Evolutionary conservation across 1,140 invertebrate species (phyloP), one percentile per base, ranked within the genome.

Genomic region (Drosophila parvula): DNA sequence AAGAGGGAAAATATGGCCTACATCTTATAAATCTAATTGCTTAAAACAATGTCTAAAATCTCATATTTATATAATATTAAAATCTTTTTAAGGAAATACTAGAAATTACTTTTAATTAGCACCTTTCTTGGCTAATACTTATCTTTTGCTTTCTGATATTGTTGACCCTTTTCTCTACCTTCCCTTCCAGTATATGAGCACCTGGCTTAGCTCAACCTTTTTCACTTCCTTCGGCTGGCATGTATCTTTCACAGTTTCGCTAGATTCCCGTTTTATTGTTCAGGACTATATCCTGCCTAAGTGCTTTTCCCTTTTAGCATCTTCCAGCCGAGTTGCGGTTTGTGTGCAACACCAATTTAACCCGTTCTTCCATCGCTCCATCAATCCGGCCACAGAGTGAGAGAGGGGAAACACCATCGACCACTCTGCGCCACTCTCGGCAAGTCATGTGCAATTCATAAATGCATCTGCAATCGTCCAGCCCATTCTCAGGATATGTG

Each of bases 401-500:
- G n/a, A n/a, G n/a, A 22, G 28, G 36, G 16, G 40, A 41, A 16
- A 40, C 45, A 58, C 27, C 36, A 61, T 69, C 65, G 65, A 69
- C 65, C 65, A 53, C 64, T 67, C 61, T 69, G 65, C 65, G 64
- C 47, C 65, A 69, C 61, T 69, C 65, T 55, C 61, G 47, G 48
- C 61, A 53, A 67, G 65, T 69, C 65, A 69, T 69, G 65, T 69
- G 65, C 65, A 69, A 74, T 74, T 74, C 70, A 74, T 73, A 74
- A 71, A 74, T 73, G 69, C 69, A 73, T 74, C 70, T 74, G 68
- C 68, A 71, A 74, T 62, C 70, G 68, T 69, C 65, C 61, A 67
- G 65, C 65, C 65, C 65, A 69, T 69, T 51, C 65, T 18, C 11
- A 67, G 63, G 65, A 69, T 67, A 36, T 65, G 63, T 65, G 47